These are phyloP conservation scores for Aspidiotus destructor DNA, from an alignment of 2,888 invertebrate genomes.

Conservation along the genomic window DNA sequence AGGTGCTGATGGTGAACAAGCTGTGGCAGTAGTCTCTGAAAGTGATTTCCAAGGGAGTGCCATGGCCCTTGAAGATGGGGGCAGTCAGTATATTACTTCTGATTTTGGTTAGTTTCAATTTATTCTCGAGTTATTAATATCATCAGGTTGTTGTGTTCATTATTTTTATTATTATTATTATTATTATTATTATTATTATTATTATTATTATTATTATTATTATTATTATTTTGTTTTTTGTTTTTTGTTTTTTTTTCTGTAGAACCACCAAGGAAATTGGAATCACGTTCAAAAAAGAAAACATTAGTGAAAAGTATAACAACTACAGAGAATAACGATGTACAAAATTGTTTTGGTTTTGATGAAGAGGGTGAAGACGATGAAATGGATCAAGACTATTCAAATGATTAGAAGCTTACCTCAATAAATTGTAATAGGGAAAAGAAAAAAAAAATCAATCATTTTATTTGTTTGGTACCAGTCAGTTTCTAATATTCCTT, in stretches of 20 bases:
- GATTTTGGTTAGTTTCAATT: constrained; percentile 17
- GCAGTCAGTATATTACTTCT: constrained; percentile 22
- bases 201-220: too few relatives aligned
- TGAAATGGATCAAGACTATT: constrained; percentile 8
- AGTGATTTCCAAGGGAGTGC: constrained; percentile 40
- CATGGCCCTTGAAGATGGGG: neutral
- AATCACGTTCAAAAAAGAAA: neutral
- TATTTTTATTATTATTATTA: too few relatives aligned
- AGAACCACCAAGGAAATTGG: neutral
- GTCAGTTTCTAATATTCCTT: too few relatives aligned
- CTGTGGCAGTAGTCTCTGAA: constrained; percentile 46
- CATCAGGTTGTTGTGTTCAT: neutral
- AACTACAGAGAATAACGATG: constrained; percentile 46
- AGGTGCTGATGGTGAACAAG: constrained; percentile 41
- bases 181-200: too few relatives aligned
- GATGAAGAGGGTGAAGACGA: constrained; percentile 48
- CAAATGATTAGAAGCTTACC: neutral
- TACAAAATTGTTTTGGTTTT: constrained; percentile 74
- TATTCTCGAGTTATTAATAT: neutral
- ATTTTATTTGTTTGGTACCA: too few relatives aligned
- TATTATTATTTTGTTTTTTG: neutral
- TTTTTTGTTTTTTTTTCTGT: too few relatives aligned
- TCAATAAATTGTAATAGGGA: too few relatives aligned
- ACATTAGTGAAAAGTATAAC: neutral
- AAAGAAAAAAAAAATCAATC: too few relatives aligned